Evolutionary conservation across 2,113 vertebrate species (phyloP).

Genomic region (Anolis sagrei): DNA sequence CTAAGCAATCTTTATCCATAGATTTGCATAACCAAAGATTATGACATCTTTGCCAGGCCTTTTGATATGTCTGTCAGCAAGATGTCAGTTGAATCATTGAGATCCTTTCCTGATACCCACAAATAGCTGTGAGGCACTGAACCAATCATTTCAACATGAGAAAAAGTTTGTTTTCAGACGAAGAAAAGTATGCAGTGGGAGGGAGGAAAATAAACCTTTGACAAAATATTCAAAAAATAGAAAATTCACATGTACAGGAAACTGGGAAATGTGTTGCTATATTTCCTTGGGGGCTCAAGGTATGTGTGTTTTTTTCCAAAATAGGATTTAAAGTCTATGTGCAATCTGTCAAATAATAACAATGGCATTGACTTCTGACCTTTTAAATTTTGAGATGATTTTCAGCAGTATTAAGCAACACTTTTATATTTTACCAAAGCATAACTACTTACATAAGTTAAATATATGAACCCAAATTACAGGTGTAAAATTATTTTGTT

Average conservation of each 20-base stretch:
- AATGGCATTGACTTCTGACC: neutral
- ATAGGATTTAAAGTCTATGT: neutral
- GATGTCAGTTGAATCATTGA: constrained; percentile 59
- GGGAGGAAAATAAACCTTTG: neutral
- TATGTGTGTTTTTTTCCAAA: neutral
- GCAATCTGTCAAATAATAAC: neutral
- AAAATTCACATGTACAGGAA: constrained; percentile 41
- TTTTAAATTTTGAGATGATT: neutral
- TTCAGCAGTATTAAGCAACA: neutral
- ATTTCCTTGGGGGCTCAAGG: constrained; percentile 24
- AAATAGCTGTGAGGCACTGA: constrained; percentile 63
- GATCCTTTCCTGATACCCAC: constrained; percentile 63
- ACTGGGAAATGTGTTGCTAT: constrained; percentile 34
- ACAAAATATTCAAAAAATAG: constrained; percentile 65
- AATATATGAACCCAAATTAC: neutral
- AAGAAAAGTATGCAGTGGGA: constrained; percentile 6
- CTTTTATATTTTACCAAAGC: neutral
- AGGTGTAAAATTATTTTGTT: neutral
- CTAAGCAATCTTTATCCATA: constrained; percentile 63
- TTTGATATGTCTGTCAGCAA: constrained; percentile 68
- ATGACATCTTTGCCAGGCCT: constrained; percentile 60
- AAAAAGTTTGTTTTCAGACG: constrained; percentile 55
- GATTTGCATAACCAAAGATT: constrained; percentile 77
- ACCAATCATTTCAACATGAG: constrained; percentile 53
- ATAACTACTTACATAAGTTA: too few species aligned